Base-by-base conservation (phyloP, 1,140 invertebrate genomes). In the Tribolium castaneum region DNA sequence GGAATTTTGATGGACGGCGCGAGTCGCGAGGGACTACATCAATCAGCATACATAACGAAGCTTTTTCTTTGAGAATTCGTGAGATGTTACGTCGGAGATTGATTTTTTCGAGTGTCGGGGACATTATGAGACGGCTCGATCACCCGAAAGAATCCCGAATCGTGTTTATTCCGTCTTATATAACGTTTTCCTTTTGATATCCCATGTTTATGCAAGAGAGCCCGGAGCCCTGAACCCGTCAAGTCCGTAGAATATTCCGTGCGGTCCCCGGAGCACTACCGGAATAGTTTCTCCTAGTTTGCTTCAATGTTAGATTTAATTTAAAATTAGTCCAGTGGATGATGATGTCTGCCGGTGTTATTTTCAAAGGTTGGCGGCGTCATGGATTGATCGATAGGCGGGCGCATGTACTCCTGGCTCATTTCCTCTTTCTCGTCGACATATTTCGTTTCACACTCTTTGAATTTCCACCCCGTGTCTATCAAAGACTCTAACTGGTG, bases 401-500 rank as follows among this genome's bases (percentile, higher is more conserved):
- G 30, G 59, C 59, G 59, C 59, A 66, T 66, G 59, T 66, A 66
- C 59, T 25, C 54, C 54, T n/a, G 16, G 59, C 30, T 66, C 59
- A 66, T 66, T 66, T 66, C 59, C 59, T 66, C 59, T 13, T 66
- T 66, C 59, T 66, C 59, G n/a, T 66, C 59, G 22, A 62, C 59
- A 35, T 66, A 66, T 66, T 66, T 66, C 59, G 59, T 66, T 66
- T 66, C 59, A 66, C 59, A 66, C 59, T 66, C 59, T 66, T 66
- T 66, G 59, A 66, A 66, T 66, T 66, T 66, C 59, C 59, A 66
- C 59, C 25, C 59, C 59, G 30, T 66, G 59, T 66, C 59, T 66
- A 66, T 66, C 59, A 66, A 66, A 66, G 30, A 59, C 54, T 59
- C 16, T 19, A 59, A 59, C 54, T 59, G 12, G 4, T 14, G 25